Evolutionary conservation across 2,888 invertebrate species (phyloP).

Genomic region (Andricus quercusramuli): DNA sequence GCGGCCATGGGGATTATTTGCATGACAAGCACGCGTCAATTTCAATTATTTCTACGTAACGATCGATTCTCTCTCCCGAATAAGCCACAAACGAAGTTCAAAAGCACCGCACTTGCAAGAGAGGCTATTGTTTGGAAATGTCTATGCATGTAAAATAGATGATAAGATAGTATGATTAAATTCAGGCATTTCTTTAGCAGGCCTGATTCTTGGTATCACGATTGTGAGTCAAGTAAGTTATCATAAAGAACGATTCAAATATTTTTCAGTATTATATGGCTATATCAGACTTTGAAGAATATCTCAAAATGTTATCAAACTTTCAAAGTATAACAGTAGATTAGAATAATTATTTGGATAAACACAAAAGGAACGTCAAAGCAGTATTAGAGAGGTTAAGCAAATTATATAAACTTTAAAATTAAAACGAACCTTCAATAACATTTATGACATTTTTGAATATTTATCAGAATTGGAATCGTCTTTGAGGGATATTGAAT

Average conservation of each 20-base stretch:
- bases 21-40: slow-evolving; percentile 38
- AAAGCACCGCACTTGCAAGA: slow-evolving; percentile 1
- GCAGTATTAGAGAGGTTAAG: too few species aligned
- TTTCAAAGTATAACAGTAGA: too few species aligned
- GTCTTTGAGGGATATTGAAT: too few species aligned
- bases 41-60: slow-evolving; percentile 39
- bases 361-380: too few species aligned
- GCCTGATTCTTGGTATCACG: background rate
- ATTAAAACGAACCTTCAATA: too few species aligned
- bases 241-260: background rate
- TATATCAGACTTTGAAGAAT: background rate
- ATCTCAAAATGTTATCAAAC: background rate
- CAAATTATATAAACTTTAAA: too few species aligned
- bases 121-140: background rate
- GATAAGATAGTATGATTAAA: background rate
- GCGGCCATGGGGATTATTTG: slow-evolving; percentile 34
- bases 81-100: slow-evolving; percentile 23
- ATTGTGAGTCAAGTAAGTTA: too few species aligned
- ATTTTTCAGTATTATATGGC: background rate
- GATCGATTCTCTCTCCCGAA: slow-evolving; percentile 30
- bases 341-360: too few species aligned
- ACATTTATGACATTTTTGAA: too few species aligned
- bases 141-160: background rate
- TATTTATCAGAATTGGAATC: too few species aligned
- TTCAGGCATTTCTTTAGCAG: background rate